These are phyloP conservation scores for Mesorhabditis spiculigera DNA, from an alignment of 2,888 invertebrate genomes.

Conservation along the genomic window DNA sequence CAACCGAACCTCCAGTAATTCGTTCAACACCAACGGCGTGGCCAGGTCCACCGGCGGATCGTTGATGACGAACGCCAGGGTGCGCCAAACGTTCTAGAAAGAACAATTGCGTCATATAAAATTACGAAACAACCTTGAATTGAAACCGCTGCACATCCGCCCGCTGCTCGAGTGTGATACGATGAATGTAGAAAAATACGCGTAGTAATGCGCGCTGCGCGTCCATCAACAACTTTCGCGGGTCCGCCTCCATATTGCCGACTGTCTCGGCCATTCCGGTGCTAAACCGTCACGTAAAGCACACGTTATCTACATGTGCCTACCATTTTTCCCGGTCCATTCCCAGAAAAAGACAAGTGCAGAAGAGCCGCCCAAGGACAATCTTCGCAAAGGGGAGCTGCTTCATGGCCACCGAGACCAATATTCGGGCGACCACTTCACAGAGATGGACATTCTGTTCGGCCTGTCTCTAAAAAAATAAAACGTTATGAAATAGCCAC, in stretches of 20 bases:
- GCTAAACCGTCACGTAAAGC: background rate
- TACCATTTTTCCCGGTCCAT: background rate
- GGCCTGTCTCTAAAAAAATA: background rate
- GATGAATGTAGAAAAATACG: background rate
- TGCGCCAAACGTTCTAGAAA: constrained; percentile 1
- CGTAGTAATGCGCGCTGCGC: background rate
- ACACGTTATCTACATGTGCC: background rate
- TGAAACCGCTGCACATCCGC: background rate
- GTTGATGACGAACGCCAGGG: background rate
- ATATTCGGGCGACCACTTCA: background rate
- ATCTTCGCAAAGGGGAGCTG: background rate
- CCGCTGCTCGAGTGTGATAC: background rate
- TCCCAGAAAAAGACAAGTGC: background rate
- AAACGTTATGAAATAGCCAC: background rate
- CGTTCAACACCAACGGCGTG: background rate
- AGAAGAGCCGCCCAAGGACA: background rate
- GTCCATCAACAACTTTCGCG: background rate
- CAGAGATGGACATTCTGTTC: background rate
- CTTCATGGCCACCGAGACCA: background rate
- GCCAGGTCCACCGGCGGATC: background rate
- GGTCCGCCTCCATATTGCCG: background rate
- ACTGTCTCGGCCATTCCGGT: background rate
- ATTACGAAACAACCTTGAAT: background rate
- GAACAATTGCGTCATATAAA: background rate
- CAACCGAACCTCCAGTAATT: background rate